Evolutionary conservation across 2,888 invertebrate genomes (phyloP).

Genomic region (Myopa testacea): DNA sequence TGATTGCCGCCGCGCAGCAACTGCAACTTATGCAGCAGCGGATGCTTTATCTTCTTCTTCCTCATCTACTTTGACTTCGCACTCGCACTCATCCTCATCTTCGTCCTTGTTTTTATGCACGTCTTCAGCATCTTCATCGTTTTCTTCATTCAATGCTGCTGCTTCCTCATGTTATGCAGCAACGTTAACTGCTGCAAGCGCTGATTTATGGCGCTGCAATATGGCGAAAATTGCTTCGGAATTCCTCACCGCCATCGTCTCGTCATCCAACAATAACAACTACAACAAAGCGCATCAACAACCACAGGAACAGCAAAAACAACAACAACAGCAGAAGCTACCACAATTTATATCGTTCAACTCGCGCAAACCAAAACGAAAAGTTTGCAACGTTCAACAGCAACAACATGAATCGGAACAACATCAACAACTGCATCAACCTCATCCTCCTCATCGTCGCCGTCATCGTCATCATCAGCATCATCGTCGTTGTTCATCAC

Average conservation of each 20-base stretch:
- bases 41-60: neutral
- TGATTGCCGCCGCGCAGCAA: constrained; percentile 23
- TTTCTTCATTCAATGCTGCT: neutral
- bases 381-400: constrained; percentile 27
- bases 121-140: constrained; percentile 6
- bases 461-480: constrained; percentile 15
- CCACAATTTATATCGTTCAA: constrained; percentile 46
- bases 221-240: constrained; percentile 35
- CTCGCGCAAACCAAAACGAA: constrained; percentile 47
- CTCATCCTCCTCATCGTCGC: constrained; percentile 1
- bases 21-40: constrained; percentile 13
- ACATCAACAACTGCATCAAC: constrained; percentile 14
- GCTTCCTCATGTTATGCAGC: neutral
- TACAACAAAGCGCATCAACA: constrained; percentile 35
- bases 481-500: constrained; percentile 5
- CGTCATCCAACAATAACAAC: constrained; percentile 23
- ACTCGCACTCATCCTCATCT: neutral
- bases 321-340: constrained; percentile 32
- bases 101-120: neutral
- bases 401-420: constrained; percentile 12
- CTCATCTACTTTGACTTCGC: neutral
- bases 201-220: constrained; percentile 36
- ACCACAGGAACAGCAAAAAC: constrained; percentile 33
- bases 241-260: constrained; percentile 19
- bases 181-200: constrained; percentile 25